Evolutionary conservation across 2,888 invertebrate species (phyloP).

Genomic region (Julus scanicus): DNA sequence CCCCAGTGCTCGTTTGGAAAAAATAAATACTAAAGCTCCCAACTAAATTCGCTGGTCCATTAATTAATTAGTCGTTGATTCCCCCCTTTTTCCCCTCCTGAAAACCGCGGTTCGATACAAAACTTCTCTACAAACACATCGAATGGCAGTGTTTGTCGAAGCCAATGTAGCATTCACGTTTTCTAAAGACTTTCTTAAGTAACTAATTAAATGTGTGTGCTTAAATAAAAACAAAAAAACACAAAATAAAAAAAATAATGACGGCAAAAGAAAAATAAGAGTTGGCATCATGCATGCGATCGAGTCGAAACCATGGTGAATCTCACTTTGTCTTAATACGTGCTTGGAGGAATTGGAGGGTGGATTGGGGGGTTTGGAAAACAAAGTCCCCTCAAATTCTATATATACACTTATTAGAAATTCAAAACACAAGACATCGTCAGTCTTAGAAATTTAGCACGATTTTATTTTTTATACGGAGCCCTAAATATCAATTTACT

Average conservation of each 20-base stretch:
- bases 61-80: constrained; percentile 55
- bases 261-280: constrained; percentile 47
- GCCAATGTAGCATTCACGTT: constrained; percentile 49
- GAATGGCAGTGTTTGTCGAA: constrained; percentile 46
- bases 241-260: constrained; percentile 9
- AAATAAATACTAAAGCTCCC: constrained; percentile 41
- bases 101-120: constrained; percentile 43
- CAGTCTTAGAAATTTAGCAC: constrained; percentile 32
- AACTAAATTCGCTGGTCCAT: constrained; percentile 46
- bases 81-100: constrained; percentile 45
- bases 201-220: constrained; percentile 50
- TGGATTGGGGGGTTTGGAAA: not conserved
- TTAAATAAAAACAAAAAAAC: constrained; percentile 48
- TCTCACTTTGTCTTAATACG: constrained; percentile 42
- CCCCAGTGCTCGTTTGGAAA: not conserved
- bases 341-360: not conserved
- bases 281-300: constrained; percentile 29
- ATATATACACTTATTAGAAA: not conserved
- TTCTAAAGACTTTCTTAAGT: constrained; percentile 50
- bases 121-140: constrained; percentile 48
- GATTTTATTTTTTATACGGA: not conserved
- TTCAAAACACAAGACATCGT: constrained; percentile 40
- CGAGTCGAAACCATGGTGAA: constrained; percentile 27
- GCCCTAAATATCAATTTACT: constrained; percentile 8
- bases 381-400: not conserved